Conservation (phyloP, 2,888 invertebrate genomes). For the Sphinx pinastri region DNA sequence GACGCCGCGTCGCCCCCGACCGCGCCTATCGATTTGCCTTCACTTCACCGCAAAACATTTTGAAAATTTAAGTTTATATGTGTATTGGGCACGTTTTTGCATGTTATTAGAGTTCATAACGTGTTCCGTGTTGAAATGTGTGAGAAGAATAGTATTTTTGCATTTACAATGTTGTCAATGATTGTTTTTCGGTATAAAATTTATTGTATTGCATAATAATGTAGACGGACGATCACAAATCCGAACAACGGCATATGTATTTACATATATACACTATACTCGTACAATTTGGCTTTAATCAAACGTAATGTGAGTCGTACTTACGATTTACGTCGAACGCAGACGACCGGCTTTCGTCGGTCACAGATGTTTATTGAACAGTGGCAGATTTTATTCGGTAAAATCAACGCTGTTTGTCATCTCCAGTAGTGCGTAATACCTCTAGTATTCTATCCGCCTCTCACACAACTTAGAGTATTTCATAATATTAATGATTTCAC, state of each 20-base stretch:
- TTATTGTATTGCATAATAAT: slow-evolving; percentile 58
- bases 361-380: too few relatives aligned
- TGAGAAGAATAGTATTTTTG: slow-evolving; percentile 46
- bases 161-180: slow-evolving; percentile 54
- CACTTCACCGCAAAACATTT: slow-evolving; percentile 40
- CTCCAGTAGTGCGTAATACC: too few relatives aligned
- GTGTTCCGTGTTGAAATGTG: slow-evolving; percentile 32
- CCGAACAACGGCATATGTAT: slow-evolving; percentile 18
- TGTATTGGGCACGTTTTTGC: slow-evolving; percentile 23
- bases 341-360: background rate
- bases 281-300: slow-evolving; percentile 56
- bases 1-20: slow-evolving; percentile 20
- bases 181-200: slow-evolving; percentile 33
- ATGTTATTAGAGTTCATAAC: slow-evolving; percentile 36
- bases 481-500: too few relatives aligned
- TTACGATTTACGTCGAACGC: slow-evolving; percentile 42
- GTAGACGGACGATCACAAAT: slow-evolving; percentile 38
- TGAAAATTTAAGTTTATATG: slow-evolving; percentile 43
- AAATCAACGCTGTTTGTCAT: too few relatives aligned
- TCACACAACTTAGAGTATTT: too few relatives aligned
- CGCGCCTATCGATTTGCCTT: slow-evolving; percentile 46
- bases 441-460: too few relatives aligned
- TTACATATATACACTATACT: slow-evolving; percentile 33
- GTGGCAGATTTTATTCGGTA: too few relatives aligned
- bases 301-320: slow-evolving; percentile 53